Conservation (phyloP, 2,113 vertebrate species). For the Lasiurus borealis region DNA sequence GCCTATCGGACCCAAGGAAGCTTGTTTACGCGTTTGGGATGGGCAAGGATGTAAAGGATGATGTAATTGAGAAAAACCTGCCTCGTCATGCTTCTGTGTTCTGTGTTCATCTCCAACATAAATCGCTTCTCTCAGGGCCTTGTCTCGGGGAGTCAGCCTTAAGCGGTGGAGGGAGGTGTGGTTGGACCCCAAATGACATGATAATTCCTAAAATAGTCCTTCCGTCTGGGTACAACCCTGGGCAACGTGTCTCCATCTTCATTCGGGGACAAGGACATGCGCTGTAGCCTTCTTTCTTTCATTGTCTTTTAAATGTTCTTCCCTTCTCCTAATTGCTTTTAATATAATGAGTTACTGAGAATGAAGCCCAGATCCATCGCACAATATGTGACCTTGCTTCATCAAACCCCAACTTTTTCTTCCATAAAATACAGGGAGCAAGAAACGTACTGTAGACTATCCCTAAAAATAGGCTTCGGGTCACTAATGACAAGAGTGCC, state of each 20-base stretch:
- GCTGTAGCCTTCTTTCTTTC: constrained; percentile 40
- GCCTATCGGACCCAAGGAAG: constrained; percentile 60
- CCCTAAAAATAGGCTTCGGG: constrained; percentile 14
- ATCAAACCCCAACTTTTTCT: constrained; percentile 50
- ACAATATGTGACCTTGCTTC: constrained; percentile 39
- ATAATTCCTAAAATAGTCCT: not conserved
- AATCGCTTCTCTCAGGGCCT: not conserved
- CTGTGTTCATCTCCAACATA: constrained; percentile 2
- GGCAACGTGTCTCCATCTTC: constrained; percentile 47
- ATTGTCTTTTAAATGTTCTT: constrained; percentile 36
- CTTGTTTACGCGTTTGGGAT: constrained; percentile 66
- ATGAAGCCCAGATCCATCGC: constrained; percentile 18
- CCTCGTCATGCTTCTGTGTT: constrained; percentile 46
- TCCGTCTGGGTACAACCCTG: not conserved
- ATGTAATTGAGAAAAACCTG: constrained; percentile 73
- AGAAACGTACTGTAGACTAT: not conserved
- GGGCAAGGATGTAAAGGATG: constrained; percentile 38
- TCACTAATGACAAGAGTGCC: constrained; percentile 5
- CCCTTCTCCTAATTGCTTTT: constrained; percentile 29
- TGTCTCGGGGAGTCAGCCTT: not conserved
- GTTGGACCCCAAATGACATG: not conserved
- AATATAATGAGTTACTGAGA: constrained; percentile 38
- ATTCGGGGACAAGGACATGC: constrained; percentile 46
- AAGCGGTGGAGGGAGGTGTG: not conserved
- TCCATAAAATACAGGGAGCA: constrained; percentile 31